Evolutionary conservation across 2,113 vertebrate species (phyloP).

Genomic region (Podiceps cristatus): DNA sequence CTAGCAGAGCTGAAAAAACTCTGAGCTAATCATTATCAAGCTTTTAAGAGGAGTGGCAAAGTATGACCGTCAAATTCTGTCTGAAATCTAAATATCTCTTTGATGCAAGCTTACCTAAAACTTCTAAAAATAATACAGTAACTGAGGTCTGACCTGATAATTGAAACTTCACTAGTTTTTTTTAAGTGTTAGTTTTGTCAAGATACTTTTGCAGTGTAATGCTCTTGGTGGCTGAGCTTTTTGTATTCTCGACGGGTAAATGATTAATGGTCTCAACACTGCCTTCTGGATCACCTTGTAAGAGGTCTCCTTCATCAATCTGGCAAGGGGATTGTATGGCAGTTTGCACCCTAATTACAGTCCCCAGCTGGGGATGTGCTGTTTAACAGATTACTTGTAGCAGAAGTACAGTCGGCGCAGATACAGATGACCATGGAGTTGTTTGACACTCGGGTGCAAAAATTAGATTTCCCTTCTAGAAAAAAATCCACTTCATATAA

Average conservation of each 20-base stretch:
- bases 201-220: background rate
- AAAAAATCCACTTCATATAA: conserved; percentile 42
- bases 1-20: conserved; percentile 10
- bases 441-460: background rate
- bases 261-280: conserved; percentile 55
- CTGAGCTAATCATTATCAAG: background rate
- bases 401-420: background rate
- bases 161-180: background rate
- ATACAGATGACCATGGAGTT: conserved; percentile 12
- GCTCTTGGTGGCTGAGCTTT: conserved; percentile 34
- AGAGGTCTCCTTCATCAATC: conserved; percentile 67
- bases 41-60: background rate
- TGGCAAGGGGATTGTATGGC: conserved; percentile 56
- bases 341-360: conserved; percentile 69
- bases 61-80: background rate
- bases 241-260: conserved; percentile 38
- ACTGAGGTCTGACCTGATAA: background rate
- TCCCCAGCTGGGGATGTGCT: conserved; percentile 63
- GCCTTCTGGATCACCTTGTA: conserved; percentile 66
- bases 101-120: background rate
- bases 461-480: conserved; percentile 34
- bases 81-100: background rate
- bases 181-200: background rate
- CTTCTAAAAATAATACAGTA: background rate
- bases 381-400: conserved; percentile 60